Conservation (phyloP, 2,797 vertebrate species). For the Argya squamiceps region DNA sequence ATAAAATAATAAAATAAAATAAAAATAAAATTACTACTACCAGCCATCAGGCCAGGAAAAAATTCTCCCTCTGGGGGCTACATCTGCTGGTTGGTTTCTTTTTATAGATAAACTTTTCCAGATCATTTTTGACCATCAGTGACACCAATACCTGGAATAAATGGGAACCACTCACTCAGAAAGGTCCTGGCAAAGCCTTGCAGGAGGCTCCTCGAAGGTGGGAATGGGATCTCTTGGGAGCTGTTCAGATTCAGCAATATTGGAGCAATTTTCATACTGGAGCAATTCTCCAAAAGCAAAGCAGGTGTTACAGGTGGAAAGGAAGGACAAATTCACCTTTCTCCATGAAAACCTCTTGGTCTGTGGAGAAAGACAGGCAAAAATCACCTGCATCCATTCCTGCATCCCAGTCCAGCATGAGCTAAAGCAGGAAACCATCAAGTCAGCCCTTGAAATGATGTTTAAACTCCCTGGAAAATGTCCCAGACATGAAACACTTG, state of each 20-base stretch:
- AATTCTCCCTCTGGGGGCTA: background rate
- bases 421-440: background rate
- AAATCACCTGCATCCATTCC: background rate
- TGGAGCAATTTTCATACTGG: background rate
- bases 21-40: background rate
- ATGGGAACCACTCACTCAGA: background rate
- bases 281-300: background rate
- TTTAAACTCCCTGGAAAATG: constrained; percentile 9
- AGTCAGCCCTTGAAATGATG: background rate
- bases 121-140: background rate
- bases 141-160: background rate
- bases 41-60: background rate
- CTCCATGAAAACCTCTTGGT: background rate
- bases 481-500: background rate
- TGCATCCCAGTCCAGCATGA: background rate
- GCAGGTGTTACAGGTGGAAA: background rate
- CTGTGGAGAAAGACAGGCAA: background rate
- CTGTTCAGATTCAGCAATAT: background rate
- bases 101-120: background rate
- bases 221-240: background rate
- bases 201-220: background rate
- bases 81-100: background rate
- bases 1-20: too few relatives aligned
- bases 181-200: background rate
- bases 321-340: fast-evolving